Percentiles rank a stretch among this genome's conserved stretches.
Conservation (phyloP, 2,797 vertebrate genomes). For the Notolabrus celidotus region DNA sequence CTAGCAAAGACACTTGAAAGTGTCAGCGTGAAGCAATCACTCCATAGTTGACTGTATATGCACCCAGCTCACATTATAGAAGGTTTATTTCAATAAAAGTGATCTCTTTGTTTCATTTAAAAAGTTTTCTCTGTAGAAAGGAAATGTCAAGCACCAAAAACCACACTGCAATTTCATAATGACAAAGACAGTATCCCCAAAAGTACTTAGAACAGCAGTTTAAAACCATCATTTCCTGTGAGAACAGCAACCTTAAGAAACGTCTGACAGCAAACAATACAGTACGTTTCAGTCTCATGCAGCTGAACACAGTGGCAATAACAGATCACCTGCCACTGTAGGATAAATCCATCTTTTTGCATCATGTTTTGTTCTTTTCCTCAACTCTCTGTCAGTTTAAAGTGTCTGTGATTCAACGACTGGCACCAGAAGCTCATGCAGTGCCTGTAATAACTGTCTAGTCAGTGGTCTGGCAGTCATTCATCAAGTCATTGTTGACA, state of each 20-base stretch:
- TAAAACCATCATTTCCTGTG: slow-evolving; percentile 43
- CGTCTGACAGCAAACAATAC: neutral
- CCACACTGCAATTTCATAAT: neutral
- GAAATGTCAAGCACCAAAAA: neutral
- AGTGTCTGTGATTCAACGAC: slow-evolving; percentile 15
- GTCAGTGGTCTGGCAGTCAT: slow-evolving; percentile 32
- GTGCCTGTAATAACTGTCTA: slow-evolving; percentile 47
- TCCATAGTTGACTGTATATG: too few relatives aligned
- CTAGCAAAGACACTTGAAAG: too few relatives aligned
- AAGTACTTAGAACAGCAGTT: slow-evolving; percentile 19
- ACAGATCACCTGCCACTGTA: slow-evolving; percentile 14
- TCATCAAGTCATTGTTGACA: slow-evolving; percentile 55
- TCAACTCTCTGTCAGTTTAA: neutral
- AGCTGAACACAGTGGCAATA: neutral
- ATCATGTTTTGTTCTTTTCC: neutral
- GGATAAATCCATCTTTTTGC: slow-evolving; percentile 1
- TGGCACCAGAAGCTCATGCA: slow-evolving; percentile 27
- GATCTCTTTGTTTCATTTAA: too few relatives aligned
- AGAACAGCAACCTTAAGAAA: slow-evolving; percentile 17
- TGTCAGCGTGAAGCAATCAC: too few relatives aligned
- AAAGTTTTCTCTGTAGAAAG: too few relatives aligned
- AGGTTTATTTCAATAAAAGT: too few relatives aligned
- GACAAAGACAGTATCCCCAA: neutral
- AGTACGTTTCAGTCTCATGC: neutral
- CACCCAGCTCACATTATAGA: too few relatives aligned